A percentile compares a stretch with the other conserved stretches of the same genome.
Evolutionary conservation across 2,113 vertebrate genomes (phyloP).

Genomic region (Phylloscopus trochiloides): DNA sequence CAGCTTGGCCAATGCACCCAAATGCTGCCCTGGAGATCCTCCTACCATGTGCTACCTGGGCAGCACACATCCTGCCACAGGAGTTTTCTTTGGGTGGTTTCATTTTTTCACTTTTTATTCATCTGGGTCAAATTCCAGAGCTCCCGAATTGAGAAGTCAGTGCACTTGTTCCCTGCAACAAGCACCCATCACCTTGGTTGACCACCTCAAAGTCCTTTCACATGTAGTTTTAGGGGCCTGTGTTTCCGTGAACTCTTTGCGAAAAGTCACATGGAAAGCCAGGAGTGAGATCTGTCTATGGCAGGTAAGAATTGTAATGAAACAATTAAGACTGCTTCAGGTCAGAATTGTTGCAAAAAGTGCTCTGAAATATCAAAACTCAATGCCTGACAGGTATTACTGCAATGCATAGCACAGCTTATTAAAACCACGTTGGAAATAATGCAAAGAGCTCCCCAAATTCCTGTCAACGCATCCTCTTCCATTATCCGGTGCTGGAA

Average conservation of each 20-base stretch:
- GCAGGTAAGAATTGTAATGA: neutral
- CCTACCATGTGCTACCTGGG: neutral
- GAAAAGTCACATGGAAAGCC: neutral
- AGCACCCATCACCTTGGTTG: accelerated
- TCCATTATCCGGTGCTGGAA: neutral
- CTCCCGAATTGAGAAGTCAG: neutral
- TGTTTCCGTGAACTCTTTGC: neutral
- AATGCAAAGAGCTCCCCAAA: neutral
- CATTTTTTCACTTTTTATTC: neutral
- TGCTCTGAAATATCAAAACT: neutral
- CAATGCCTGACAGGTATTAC: neutral
- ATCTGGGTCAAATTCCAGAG: neutral
- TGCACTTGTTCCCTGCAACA: neutral
- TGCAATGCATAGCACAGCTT: neutral
- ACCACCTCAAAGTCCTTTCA: neutral
- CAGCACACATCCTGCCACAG: neutral
- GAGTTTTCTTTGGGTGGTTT: neutral
- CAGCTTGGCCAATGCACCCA: neutral
- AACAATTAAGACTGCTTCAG: neutral
- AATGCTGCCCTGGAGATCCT: neutral
- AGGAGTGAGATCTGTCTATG: neutral
- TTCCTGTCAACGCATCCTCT: neutral
- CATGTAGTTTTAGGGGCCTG: neutral
- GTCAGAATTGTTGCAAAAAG: constrained; percentile 19
- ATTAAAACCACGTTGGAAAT: neutral